These are phyloP conservation scores for Monochamus saltuarius DNA, from an alignment of 1,140 invertebrate species.

Conservation along the genomic window DNA sequence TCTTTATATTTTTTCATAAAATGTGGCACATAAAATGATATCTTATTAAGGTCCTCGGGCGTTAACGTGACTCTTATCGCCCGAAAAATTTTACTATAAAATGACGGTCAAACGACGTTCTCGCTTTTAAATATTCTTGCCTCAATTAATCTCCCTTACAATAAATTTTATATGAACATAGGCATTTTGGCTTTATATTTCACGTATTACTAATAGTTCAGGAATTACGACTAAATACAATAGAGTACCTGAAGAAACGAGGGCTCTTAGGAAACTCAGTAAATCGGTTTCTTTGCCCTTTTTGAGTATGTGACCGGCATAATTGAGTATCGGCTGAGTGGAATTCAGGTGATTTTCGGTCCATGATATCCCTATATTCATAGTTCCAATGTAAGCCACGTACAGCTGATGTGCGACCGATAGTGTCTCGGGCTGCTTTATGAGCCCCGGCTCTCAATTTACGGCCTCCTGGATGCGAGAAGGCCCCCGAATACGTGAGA, in stretches of 20 bases:
- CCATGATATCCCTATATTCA: conserved; percentile 25
- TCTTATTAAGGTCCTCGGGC: too few relatives aligned
- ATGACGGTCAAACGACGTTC: too few relatives aligned
- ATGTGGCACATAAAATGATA: too few relatives aligned
- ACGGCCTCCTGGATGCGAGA: conserved; percentile 38
- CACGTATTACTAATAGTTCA: too few relatives aligned
- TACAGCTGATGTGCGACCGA: conserved; percentile 43
- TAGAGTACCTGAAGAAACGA: conserved; percentile 13
- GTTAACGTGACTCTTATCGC: too few relatives aligned
- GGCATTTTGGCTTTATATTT: too few relatives aligned
- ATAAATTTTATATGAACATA: too few relatives aligned
- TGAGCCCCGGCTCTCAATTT: conserved; percentile 42
- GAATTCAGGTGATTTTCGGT: conserved; percentile 8
- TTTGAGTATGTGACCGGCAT: conserved; percentile 13
- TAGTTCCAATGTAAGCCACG: conserved; percentile 44
- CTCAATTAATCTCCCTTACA: too few relatives aligned
- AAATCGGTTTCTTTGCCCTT: conserved; percentile 13
- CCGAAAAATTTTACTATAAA: too few relatives aligned
- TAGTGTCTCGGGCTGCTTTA: conserved; percentile 46
- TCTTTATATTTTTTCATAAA: too few relatives aligned
- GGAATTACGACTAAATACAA: conserved; percentile 12
- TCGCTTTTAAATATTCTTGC: too few relatives aligned
- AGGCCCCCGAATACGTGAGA: conserved; percentile 36
- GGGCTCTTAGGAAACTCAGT: conserved; percentile 2
- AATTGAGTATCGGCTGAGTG: conserved; percentile 8